phyloP scores from a whole-genome alignment of 2,113 vertebrate species.

The Myrmecophaga tridactyla region DNA sequence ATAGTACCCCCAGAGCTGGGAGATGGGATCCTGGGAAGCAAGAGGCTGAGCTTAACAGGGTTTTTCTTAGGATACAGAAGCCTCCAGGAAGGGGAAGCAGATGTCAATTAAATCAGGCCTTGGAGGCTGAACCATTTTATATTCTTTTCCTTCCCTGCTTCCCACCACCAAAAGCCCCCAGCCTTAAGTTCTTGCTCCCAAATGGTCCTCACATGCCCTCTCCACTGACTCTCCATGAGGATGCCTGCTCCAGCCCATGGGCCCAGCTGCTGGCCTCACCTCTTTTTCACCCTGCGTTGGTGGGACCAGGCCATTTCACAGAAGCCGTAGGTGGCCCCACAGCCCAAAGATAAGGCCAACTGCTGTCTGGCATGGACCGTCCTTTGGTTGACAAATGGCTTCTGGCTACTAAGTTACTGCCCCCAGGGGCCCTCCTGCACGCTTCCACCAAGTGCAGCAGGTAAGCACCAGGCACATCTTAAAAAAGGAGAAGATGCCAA shows the following conservation, averaged over 20 bases:
- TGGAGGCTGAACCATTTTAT: not conserved
- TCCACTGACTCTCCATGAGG: fast-evolving
- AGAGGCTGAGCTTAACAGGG: not conserved
- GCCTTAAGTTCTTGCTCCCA: not conserved
- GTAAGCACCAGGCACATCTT: not conserved
- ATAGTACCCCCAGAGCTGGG: not conserved
- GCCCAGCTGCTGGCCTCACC: not conserved
- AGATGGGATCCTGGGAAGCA: not conserved
- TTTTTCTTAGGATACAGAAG: not conserved
- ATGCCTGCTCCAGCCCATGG: not conserved
- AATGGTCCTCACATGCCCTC: fast-evolving
- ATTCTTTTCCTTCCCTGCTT: not conserved
- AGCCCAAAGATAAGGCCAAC: not conserved
- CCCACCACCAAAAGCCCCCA: not conserved
- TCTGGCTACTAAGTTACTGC: not conserved
- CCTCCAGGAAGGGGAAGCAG: not conserved
- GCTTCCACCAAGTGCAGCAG: no score
- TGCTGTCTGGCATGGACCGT: not conserved
- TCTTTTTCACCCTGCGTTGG: fast-evolving
- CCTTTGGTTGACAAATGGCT: not conserved
- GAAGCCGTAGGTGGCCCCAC: not conserved
- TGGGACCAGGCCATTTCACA: not conserved
- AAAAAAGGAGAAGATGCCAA: not conserved
- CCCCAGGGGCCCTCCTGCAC: fast-evolving
- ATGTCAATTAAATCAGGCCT: fast-evolving